Evolutionary conservation across 2,888 invertebrate genomes (phyloP).

Genomic region (Anoplius nigerrimus): DNA sequence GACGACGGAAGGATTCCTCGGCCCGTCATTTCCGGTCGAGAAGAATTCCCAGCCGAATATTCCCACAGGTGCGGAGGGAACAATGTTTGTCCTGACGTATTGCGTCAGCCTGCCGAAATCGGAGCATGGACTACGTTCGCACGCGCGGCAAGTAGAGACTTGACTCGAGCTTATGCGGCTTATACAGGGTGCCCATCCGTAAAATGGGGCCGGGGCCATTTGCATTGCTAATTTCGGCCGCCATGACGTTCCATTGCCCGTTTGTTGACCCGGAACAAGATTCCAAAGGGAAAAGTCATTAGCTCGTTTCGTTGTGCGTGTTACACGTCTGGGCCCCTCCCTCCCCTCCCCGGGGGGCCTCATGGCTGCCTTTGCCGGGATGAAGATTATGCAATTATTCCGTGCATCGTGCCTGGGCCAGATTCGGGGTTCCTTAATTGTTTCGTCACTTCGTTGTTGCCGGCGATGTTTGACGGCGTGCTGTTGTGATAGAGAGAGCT

Average conservation of each 20-base stretch:
- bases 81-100: constrained; percentile 47
- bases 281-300: constrained; percentile 26
- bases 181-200: constrained; percentile 39
- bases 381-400: no score
- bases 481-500: no score
- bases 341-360: not conserved
- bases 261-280: constrained; percentile 41
- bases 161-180: constrained; percentile 46
- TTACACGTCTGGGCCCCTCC: not conserved
- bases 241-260: constrained; percentile 34
- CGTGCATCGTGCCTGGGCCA: no score
- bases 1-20: no score
- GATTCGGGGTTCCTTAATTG: no score
- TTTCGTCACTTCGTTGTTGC: not conserved
- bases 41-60: no score
- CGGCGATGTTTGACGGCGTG: no score
- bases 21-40: no score
- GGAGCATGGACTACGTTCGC: constrained; percentile 50
- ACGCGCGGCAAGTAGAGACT: constrained; percentile 44
- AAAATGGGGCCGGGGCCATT: constrained; percentile 35
- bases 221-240: constrained; percentile 51
- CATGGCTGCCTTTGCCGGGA: no score
- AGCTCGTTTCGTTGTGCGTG: constrained; percentile 16
- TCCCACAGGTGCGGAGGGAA: not conserved
- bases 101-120: constrained; percentile 40